Evolutionary conservation across 2,888 invertebrate genomes (phyloP).

Genomic region (Pardosa pseudoannulata): DNA sequence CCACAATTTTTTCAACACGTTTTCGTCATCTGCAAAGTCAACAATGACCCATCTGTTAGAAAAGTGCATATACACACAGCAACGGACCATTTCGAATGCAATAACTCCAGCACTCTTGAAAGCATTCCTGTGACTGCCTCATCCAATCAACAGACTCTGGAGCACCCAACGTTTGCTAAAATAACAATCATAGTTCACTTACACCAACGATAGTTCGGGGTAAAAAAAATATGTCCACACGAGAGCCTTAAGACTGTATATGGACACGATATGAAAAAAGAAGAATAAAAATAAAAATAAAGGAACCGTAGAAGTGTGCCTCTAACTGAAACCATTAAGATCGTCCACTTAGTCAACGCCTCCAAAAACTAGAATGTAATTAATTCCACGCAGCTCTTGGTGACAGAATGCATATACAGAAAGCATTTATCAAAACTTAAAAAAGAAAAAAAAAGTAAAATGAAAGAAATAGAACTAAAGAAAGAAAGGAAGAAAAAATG

Average conservation of each 20-base stretch:
- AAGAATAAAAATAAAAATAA: not conserved
- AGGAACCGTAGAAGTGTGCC: not conserved
- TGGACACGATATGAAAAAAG: not conserved
- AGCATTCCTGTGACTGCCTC: not conserved
- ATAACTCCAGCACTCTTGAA: not conserved
- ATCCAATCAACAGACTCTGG: not conserved
- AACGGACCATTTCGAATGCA: not conserved
- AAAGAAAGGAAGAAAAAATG: not conserved
- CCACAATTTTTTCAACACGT: no score
- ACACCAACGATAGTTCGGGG: not conserved
- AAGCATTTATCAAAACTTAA: constrained; percentile 53
- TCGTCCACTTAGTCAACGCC: constrained; percentile 66
- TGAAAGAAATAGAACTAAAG: not conserved
- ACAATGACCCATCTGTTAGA: not conserved
- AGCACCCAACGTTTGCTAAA: not conserved
- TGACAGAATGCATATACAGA: constrained; percentile 41
- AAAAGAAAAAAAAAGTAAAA: not conserved
- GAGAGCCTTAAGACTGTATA: not conserved
- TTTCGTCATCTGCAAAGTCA: not conserved
- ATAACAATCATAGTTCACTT: not conserved
- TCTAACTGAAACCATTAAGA: constrained; percentile 27
- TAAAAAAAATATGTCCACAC: not conserved
- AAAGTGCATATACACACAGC: not conserved
- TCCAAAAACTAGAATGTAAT: constrained; percentile 53
- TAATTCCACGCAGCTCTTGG: constrained; percentile 36